Base-by-base conservation (phyloP, 2,797 vertebrate species). In the Hydrophis major region DNA sequence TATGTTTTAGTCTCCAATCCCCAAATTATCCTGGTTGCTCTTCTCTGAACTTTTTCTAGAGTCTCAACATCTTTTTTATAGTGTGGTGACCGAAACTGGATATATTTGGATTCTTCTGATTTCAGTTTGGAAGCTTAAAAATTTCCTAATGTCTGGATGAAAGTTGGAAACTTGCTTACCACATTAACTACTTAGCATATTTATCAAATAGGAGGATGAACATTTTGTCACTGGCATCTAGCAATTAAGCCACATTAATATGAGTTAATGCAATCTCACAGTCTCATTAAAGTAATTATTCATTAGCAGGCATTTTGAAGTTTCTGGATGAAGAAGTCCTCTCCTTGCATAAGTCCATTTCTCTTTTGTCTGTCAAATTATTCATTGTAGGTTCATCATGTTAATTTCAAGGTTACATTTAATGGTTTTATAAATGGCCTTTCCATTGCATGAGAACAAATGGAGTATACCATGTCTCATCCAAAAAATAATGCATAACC, bases 351-450 rank as follows among this genome's bases (percentile, higher is more conserved):
- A 96, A 94, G 94, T 92, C 61, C 86, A 4, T 96, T 96, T 91
- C 95, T 96, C 37, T 97, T 96, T 91, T 94, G 14, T 87, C 78
- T 90, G 93, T 95, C 96, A 93, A 94, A 92, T 94, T 95, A 93
- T 97, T 96, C 95, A 92, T 95, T 95, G 63, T 92, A 94, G 95
- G 93, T 93, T 97, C 93, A 92, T 4, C 4, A 87, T 94, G 95
- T 96, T 96, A 95, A 97, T 96, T 96, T 97, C 96, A 96, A 97
- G 95, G 95, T 96, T 96, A 90, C 60, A 22, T 96, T 97, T 96
- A 96, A 96, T 95, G 94, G 93, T 96, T 94, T 97, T 97, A 94
- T 93, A 95, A 97, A 92, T 94, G 96, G 95, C 61, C 93, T 90
- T 94, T 92, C 60, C 88, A 93, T 89, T 95, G 94, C 92, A 32